Percentiles rank a stretch among this genome's conserved stretches.
Conservation (phyloP, 2,113 vertebrate genomes). For the Bubalus kerabau region DNA sequence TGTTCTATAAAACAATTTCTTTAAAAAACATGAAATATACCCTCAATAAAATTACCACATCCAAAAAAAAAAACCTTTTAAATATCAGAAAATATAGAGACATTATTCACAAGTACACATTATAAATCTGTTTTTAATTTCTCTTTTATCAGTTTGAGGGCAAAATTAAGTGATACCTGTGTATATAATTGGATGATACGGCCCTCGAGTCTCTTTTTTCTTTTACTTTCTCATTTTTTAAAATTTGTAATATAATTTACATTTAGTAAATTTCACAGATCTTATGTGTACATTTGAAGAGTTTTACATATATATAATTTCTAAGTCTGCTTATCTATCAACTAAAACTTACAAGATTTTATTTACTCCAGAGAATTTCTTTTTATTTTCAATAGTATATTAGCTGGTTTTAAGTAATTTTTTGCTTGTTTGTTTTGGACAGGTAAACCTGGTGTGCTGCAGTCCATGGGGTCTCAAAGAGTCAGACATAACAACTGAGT, state of each 20-base stretch:
- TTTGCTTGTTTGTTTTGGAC: background rate
- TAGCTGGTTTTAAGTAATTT: background rate
- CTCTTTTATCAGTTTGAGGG: background rate
- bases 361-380: background rate
- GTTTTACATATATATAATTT: background rate
- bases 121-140: background rate
- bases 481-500: accelerated
- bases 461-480: background rate
- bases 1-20: background rate
- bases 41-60: background rate
- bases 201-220: background rate
- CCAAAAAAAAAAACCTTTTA: background rate
- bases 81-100: background rate
- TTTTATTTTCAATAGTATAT: background rate
- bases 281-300: background rate
- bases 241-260: background rate
- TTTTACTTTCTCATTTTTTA: background rate
- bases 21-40: background rate
- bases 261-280: background rate
- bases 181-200: background rate
- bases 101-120: background rate
- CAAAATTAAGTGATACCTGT: background rate
- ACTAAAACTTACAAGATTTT: background rate
- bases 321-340: background rate
- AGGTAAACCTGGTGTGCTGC: background rate